Evolutionary conservation across 2,797 vertebrate genomes (phyloP).

Genomic region (Astyanax mexicanus): DNA sequence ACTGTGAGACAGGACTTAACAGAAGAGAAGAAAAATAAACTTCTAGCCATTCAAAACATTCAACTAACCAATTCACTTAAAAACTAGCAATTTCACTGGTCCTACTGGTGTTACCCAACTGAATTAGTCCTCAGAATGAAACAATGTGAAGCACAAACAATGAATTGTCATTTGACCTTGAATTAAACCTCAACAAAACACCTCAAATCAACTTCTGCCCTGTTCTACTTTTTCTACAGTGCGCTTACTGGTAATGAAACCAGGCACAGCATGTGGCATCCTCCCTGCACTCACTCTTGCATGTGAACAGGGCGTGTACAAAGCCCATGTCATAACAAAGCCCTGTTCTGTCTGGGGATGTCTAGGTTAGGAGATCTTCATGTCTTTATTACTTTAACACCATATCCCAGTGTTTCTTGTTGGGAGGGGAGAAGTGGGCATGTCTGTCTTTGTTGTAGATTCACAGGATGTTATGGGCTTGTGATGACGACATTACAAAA

Average conservation of each 20-base stretch:
- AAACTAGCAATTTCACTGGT: no score
- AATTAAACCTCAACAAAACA: no score
- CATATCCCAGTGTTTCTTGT: background rate
- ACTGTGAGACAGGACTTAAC: no score
- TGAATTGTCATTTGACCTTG: no score
- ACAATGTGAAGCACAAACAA: no score
- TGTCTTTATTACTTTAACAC: background rate
- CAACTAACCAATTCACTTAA: no score
- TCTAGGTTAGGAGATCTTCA: conserved; percentile 16
- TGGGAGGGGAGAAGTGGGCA: no score
- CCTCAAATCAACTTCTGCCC: background rate
- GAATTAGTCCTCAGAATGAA: no score
- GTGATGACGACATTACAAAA: background rate
- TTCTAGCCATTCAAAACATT: no score
- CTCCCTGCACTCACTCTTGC: conserved; percentile 21
- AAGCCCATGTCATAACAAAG: conserved; percentile 19
- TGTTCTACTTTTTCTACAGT: no score
- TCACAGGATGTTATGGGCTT: background rate
- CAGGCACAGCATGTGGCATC: conserved; percentile 1
- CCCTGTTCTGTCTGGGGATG: background rate
- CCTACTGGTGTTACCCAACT: no score
- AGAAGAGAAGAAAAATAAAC: no score
- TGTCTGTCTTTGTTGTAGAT: conserved; percentile 12
- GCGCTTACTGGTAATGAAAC: background rate
- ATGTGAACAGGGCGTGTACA: conserved; percentile 25